Base-by-base conservation (phyloP, 2,888 invertebrate species). In the Mythimna pallens region DNA sequence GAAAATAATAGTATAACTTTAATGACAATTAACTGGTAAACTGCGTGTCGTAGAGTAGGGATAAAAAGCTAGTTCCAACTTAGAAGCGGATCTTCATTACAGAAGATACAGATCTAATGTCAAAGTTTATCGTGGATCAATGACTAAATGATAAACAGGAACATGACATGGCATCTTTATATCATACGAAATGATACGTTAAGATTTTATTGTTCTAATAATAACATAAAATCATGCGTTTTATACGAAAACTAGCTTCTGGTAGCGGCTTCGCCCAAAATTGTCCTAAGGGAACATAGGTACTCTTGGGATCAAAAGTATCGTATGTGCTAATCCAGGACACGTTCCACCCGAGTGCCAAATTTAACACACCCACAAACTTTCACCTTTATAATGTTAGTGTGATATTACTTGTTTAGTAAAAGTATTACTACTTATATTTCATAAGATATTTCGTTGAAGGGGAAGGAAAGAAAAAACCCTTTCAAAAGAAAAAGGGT, bases 51-150 rank as follows among this genome's bases (percentile, higher is more conserved):
- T 47, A 17, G 22, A 47, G 40, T 54, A 9, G n/a, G 36, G 36
- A 65, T 65, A 50, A 30, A 50, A 55, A 68, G 34, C 4, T 12
- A n/a, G 54, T 57, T 61, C 50, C 14, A 25, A 55, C 17, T 52
- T 34, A 20, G 12, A 64, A 54, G 12, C 70, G 70, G 52, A 59
- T 64, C 55, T 61, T 30, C 61, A 52, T 52, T 40, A 67, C 3
- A 55, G 59, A 66, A 72, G 70, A 81, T 83, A 80, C 25, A 17
- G 64, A 80, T 76, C 43, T 66, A 65, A 81, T 72, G 73, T 66
- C 77, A 78, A 76, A 82, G 80, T 73, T 86, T 74, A 78, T 76
- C 62, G 62, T 36, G 30, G 34, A 30, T 63, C 61, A n/a, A 43
- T 62, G 47, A 68, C 40, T 73, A 54, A 66, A 68, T 77, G 61